Percentiles rank a stretch among this genome's conserved stretches.
phyloP scores from a whole-genome alignment of 2,113 vertebrate genomes.

The Seriola rivoliana region DNA sequence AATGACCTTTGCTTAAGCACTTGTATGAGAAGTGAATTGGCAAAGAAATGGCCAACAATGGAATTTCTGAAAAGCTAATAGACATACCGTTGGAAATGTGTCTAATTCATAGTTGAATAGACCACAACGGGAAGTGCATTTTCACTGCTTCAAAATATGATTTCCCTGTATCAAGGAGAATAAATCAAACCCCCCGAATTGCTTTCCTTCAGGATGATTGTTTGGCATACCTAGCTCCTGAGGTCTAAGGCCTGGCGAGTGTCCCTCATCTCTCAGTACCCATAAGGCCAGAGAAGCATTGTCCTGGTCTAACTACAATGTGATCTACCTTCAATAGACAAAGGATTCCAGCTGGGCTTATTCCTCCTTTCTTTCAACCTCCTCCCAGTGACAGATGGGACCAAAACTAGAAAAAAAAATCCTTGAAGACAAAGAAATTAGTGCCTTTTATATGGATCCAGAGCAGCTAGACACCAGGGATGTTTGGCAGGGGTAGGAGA shows the following conservation, averaged over 20 bases:
- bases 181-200: slow-evolving; percentile 43
- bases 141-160: slow-evolving; percentile 12
- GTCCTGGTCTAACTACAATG: slow-evolving; percentile 74
- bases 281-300: slow-evolving; percentile 65
- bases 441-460: slow-evolving; percentile 81
- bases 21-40: neutral
- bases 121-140: neutral
- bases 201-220: slow-evolving; percentile 35
- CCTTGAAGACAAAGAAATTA: slow-evolving; percentile 80
- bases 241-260: slow-evolving; percentile 44
- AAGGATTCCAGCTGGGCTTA: slow-evolving; percentile 77
- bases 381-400: slow-evolving; percentile 85
- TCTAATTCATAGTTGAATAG: neutral
- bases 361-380: slow-evolving; percentile 81
- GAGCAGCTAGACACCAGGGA: slow-evolving; percentile 68
- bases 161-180: slow-evolving; percentile 21
- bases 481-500: slow-evolving; percentile 71
- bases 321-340: slow-evolving; percentile 79
- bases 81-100: neutral
- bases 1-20: neutral
- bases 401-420: slow-evolving; percentile 71
- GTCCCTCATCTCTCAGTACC: slow-evolving; percentile 60
- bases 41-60: neutral
- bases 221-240: slow-evolving; percentile 50
- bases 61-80: neutral